Percentiles rank a stretch among this genome's conserved stretches.
These are phyloP conservation scores for Limenitis camilla DNA, from an alignment of 2,888 invertebrate genomes.

Conservation along the genomic window DNA sequence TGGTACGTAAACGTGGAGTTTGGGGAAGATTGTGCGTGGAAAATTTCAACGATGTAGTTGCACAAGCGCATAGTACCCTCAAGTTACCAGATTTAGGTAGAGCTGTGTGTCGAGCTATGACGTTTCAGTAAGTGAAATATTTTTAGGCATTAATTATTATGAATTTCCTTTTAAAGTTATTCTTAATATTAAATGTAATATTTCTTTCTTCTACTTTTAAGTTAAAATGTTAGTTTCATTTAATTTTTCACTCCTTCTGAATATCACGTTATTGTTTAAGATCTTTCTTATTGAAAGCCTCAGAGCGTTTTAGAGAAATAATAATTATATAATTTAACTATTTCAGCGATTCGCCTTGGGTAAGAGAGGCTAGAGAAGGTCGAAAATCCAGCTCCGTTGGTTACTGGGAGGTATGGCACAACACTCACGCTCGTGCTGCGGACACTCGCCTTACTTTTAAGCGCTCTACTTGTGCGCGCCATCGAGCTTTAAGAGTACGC, in stretches of 20 bases:
- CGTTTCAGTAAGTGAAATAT: slow-evolving; percentile 76
- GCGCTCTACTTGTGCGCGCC: slow-evolving; percentile 75
- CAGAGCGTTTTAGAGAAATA: no score
- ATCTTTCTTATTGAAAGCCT: no score
- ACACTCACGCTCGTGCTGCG: slow-evolving; percentile 62
- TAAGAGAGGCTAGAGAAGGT: slow-evolving; percentile 60
- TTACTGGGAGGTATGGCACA: slow-evolving; percentile 78
- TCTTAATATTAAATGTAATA: no score
- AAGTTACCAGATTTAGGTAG: slow-evolving; percentile 81
- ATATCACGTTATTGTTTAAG: no score
- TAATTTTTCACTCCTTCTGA: no score
- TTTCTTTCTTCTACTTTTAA: no score
- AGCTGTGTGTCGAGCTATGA: slow-evolving; percentile 84
- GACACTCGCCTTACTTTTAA: slow-evolving; percentile 80
- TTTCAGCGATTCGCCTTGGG: slow-evolving; percentile 55
- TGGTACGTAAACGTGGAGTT: slow-evolving; percentile 82
- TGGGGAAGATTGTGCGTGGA: slow-evolving; percentile 87
- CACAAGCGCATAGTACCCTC: slow-evolving; percentile 74
- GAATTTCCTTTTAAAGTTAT: no score
- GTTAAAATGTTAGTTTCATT: no score
- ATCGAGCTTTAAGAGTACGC: slow-evolving; percentile 78
- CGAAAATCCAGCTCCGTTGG: slow-evolving; percentile 48
- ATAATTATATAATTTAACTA: not conserved
- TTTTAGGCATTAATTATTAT: not conserved
- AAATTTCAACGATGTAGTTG: slow-evolving; percentile 76